Evolutionary conservation across 2,888 invertebrate species (phyloP), one percentile per base, ranked within the genome.

Genomic region (Bembecia ichneumoniformis): DNA sequence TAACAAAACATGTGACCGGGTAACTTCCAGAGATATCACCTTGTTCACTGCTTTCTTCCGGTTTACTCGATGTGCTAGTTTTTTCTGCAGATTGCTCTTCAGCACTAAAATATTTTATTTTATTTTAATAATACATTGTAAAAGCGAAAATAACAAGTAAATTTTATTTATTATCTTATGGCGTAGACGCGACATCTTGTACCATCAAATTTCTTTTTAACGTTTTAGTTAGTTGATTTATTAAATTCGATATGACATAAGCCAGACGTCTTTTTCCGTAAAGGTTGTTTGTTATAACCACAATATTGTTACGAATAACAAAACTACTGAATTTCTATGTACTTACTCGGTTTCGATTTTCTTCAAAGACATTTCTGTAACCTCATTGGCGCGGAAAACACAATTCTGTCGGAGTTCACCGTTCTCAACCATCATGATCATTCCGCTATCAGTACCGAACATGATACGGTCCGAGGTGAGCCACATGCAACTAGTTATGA

Each of bases 381-480:
- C 82, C 34, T 92, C 91, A 3, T 71, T 61, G 0, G 93, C 93
- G 52, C 87, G 87, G 64, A 91, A 93, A 0, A 91, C 72, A 59
- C 87, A 88, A 62, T 87, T 86, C 43, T 89, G 89, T 57, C 94
- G 92, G 47, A 95, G 75, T 58, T 97, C 97, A 0, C 96, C 96
- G 58, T 93, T 93, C 72, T 97, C 97, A 50, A 97, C 89, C 52
- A 96, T 83, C 66, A 96, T 87, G 40, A 97, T 86, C 55, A 91
- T 87, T 17, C 96, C 96, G 52, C 90, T 91, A 50, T 89, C 88
- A 0, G 96, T 95, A 1, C 97, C 97, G 46, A 93, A 91, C 56
- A 96, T 79, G n/a, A 97, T 89, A 48, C 95, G 87, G 64, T 97
- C 97, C 52, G 94, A 89, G 2, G 93, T 92, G 44, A 97, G 72